Base-by-base conservation (phyloP, 2,113 vertebrate genomes). In the Triplophysa rosa region DNA sequence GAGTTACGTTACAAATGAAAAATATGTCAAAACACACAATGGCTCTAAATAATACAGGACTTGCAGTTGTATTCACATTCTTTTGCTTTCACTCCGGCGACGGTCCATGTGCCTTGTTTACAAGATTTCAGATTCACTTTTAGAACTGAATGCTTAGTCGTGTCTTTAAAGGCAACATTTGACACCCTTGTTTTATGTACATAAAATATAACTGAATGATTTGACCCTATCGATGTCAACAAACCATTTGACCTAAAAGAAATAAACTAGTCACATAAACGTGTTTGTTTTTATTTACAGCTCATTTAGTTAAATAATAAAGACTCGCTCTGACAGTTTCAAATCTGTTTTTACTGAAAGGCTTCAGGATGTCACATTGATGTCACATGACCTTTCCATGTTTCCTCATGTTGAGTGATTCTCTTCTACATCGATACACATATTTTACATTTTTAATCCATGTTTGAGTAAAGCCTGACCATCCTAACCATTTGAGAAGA, bases 101-200 rank as follows among this genome's bases (percentile, higher is more conserved):
- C 59, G 56, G 67, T 79, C 40, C 58, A 58, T 49, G 29, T 77
- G 80, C 74, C 73, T 82, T 72, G 80, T 82, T 78, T 78, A 82
- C 81, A 81, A 77, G 49, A 42, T 54, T 65, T 65, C 40, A 47
- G 59, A 61, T 16, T 42, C 7, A 21, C 8, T 67, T 75, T 67
- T 74, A 74, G 58, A 63, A n/a, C 17, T 29, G 54, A 19, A 67
- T 75, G 71, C 45, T 68, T 75, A 37, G 40, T 67, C 8, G 24
- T 62, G 37, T 37, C 24, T 74, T 75, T 52, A 42, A 45, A 45
- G 21, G 2, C 33, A 16, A 47, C 40, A 23, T 62, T 69, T 54
- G 42, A 4, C 54, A 78, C 37, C 23, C 19, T 49, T 80, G 61
- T 66, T 74, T 80, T 23, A 8, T 80, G 79, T 80, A 78, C 21